Conservation (phyloP, 2,888 invertebrate species). For the Lepetodrilus schrolli region DNA sequence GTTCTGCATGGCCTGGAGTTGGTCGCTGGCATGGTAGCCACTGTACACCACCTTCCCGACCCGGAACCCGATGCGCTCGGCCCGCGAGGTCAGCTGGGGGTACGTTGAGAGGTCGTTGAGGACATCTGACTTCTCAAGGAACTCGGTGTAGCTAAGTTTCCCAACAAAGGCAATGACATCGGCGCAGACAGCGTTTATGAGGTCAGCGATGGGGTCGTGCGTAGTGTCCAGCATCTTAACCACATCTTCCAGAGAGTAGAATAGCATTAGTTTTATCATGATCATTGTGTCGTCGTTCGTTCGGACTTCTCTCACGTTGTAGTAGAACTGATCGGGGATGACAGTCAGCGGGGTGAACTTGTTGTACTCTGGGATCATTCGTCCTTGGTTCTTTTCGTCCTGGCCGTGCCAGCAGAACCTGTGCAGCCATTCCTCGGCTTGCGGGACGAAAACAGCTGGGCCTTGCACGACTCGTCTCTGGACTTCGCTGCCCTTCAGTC, state of each 20-base stretch:
- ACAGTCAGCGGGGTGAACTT: conserved; percentile 63
- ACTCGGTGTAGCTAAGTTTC: conserved; percentile 67
- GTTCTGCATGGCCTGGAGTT: conserved; percentile 71
- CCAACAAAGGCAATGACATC: conserved; percentile 73
- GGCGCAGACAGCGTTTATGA: conserved; percentile 73
- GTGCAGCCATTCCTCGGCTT: conserved; percentile 73
- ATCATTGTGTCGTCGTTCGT: conserved; percentile 73
- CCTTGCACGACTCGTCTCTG: conserved; percentile 70
- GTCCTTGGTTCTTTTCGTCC: conserved; percentile 59
- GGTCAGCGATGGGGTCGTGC: conserved; percentile 72
- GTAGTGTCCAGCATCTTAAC: conserved; percentile 71
- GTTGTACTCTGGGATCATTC: conserved; percentile 65
- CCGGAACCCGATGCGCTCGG: conserved; percentile 63
- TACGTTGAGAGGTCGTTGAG: conserved; percentile 61
- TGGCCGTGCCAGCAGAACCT: conserved; percentile 72
- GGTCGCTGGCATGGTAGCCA: conserved; percentile 70
- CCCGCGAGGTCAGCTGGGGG: conserved; percentile 63
- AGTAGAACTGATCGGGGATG: conserved; percentile 73
- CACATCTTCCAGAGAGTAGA: conserved; percentile 69
- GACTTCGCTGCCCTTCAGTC: conserved; percentile 59
- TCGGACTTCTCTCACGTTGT: conserved; percentile 71
- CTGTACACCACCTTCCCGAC: conserved; percentile 71
- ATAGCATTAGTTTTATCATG: conserved; percentile 71
- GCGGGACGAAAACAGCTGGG: conserved; percentile 69
- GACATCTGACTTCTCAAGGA: conserved; percentile 57